phyloP scores from a whole-genome alignment of 2,113 vertebrate genomes.

The Brachyhypopomus gauderio region DNA sequence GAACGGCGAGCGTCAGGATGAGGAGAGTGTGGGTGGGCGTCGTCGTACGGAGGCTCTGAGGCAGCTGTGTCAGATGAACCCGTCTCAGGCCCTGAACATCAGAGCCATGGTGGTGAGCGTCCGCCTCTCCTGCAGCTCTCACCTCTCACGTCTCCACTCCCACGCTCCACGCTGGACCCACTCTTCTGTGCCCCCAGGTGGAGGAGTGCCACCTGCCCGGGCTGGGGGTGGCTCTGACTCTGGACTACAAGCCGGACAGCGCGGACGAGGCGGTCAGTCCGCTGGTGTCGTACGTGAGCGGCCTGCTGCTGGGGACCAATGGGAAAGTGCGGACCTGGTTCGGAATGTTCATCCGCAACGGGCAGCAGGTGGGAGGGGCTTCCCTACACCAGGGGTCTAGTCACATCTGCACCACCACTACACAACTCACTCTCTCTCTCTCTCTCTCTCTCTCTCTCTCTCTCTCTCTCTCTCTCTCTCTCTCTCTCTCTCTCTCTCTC shows the following conservation, averaged over 20 bases:
- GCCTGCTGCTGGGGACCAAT: conserved; percentile 94
- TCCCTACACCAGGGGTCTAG: neutral
- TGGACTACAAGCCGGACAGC: conserved; percentile 91
- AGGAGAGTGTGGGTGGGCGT: conserved; percentile 92
- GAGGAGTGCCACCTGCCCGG: conserved; percentile 97
- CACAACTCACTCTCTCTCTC: neutral
- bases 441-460: neutral
- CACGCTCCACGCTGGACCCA: neutral
- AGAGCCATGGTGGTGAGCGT: conserved; percentile 95
- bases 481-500: no score
- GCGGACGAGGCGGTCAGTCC: conserved; percentile 93
- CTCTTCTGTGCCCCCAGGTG: conserved; percentile 73
- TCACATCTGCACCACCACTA: neutral
- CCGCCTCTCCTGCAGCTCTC: neutral
- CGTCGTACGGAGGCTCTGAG: conserved; percentile 92
- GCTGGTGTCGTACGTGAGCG: conserved; percentile 94
- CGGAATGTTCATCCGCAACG: conserved; percentile 96
- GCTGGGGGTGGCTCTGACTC: conserved; percentile 92
- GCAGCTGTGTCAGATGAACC: conserved; percentile 97
- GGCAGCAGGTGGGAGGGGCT: conserved; percentile 86
- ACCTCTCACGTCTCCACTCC: neutral
- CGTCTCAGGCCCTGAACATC: conserved; percentile 93
- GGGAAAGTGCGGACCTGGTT: conserved; percentile 98
- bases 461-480: neutral
- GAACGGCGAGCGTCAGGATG: conserved; percentile 95